Evolutionary conservation across 2,888 invertebrate species (phyloP), one percentile per base, ranked within the genome.

Genomic region (Melinaea menophilus): DNA sequence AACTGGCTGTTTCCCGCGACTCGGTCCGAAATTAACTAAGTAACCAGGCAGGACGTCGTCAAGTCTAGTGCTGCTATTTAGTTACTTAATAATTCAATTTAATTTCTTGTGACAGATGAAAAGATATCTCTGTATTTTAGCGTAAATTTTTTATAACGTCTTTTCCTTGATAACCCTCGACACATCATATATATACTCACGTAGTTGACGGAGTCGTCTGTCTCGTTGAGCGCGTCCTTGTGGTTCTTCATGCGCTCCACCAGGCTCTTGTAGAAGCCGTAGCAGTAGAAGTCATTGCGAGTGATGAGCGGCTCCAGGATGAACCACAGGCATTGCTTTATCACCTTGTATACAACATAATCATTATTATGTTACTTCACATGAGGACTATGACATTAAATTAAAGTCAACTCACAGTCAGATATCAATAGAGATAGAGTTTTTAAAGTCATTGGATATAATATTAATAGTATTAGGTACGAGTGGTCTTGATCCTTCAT

Each of bases 201-300:
- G 84, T 93, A 94, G 87, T 98, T 98, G 68, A 94, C 92, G 47
- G 92, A 89, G 71, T 96, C 95, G 79, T 97, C 96, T 22, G 95
- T 95, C 41, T 96, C 95, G 72, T 94, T 93, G 68, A 97, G 91
- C 4, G 97, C 96, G 81, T 98, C 98, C 82, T 96, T 97, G 79
- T 97, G 97, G 80, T 96, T 95, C 86, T 99, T 99, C 93, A 99
- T 98, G 77, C 96, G 93, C 78, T 98, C 98, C 61, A 99, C 94
- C 66, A 99, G 93, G 76, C 95, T 96, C 89, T 97, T 97, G 87
- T 98, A 98, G 91, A 99, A 99, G 47, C 97, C 96, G 88, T 96
- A 98, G 83, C 96, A 97, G 85, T 98, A 98, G 82, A 96, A 96
- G 78, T 99, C 99, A 79, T 96, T 97, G 82, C 97, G 96, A 5